Evolutionary conservation across 1,140 invertebrate genomes (phyloP), one percentile per base, ranked within the genome.

Genomic region (Bombus balteatus): DNA sequence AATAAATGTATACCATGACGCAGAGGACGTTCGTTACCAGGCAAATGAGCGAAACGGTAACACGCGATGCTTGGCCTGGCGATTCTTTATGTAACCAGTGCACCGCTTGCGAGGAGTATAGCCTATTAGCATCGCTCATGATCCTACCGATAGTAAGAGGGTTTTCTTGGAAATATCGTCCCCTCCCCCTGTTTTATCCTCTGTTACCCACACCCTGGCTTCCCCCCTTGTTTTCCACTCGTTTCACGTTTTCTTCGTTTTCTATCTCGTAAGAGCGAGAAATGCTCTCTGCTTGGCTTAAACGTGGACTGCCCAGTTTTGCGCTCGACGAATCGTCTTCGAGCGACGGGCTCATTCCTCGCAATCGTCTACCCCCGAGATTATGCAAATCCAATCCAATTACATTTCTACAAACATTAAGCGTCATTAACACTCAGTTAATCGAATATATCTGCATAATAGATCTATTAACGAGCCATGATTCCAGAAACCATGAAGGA

Each of bases 11-110:
- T 90, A 84, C 91, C 92, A 91, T 91, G 92, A 92, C 92, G 92
- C 92, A 92, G 85, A 74, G 92, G 92, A 94, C 92, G 91, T 93
- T 93, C 91, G 90, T 94, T 94, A 94, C 91, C 92, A 94, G 92
- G 93, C 92, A 95, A 94, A 94, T 95, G 92, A 94, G 92, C 91
- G 92, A 94, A 94, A 93, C 92, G 91, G 91, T 91, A 93, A 93
- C 94, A 95, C 94, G 94, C 94, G 91, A 94, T 91, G 86, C 81
- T 68, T 57, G 78, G 73, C 72, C 59, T 39, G 59, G 71, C 81
- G 89, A 89, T 87, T 92, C 92, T 92, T 93, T 93, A 92, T 94
- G 85, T 86, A 85, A 81, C 76, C 86, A 81, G 41, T 57, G 74
- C 53, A n/a, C 53, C 86, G 84, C 83, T 87, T 88, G 87, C 81